Base-by-base conservation (phyloP, 1,140 invertebrate genomes). In the Galendromus occidentalis region DNA sequence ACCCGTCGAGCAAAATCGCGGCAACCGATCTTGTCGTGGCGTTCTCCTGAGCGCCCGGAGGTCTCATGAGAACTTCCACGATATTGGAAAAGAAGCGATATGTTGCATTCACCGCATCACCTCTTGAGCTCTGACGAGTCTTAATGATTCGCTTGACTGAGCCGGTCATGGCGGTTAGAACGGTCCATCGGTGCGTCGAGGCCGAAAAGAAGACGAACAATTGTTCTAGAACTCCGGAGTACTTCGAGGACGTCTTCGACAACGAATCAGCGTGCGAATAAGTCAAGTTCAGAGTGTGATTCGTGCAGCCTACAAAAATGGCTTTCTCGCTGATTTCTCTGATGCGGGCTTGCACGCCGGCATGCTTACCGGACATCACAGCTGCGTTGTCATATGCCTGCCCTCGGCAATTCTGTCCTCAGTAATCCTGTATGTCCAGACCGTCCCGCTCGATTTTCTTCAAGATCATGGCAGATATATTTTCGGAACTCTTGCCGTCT, bases 321-420 rank as follows among this genome's bases (percentile, higher is more conserved):
- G 9, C 30, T 0, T 28, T 9, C 1, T 41, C 2, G 17, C 44
- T 59, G 7, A 66, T 25, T 39, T 59, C 1, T 17, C 55, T 66
- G 64, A 66, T 66, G 39, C 51, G 30, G 30, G 66, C 66, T 41
- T 66, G 66, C 5, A 66, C 29, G 29, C 68, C 71, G n/a, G 47
- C 65, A 29, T 69, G 69, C 41, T 45, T 55, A 7, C 71, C 71
- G 41, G 67, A 65, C 70, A 71, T 72, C 59, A 66, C 63, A 20
- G 51, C 64, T 2, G 70, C 69, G 51, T 69, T 72, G 47, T 72
- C 69, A 44, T 69, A 71, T n/a, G 67, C 67, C 64, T 72, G 70
- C 20, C 68, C 70, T 39, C 64, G 39, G 41, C 69, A 71, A 47
- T n/a, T n/a, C n/a, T n/a, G n/a, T n/a, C 68, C 70, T 39, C 64